Evolutionary conservation across 2,113 vertebrate species (phyloP).

Genomic region (Phylloscopus trochiloides): DNA sequence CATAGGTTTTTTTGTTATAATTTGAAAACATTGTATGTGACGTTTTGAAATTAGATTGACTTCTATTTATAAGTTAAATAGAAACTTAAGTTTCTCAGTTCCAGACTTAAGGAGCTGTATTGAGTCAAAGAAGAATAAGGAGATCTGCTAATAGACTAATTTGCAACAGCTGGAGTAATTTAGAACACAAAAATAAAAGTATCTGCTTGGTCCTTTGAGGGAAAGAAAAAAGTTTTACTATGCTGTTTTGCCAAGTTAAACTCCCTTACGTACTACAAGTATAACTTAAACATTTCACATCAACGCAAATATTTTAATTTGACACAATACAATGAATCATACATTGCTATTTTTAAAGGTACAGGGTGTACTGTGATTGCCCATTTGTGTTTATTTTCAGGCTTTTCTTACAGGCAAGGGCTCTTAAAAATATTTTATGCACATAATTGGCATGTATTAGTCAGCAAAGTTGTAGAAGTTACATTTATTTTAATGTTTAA

Average conservation of each 20-base stretch:
- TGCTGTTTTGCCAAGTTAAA: conserved; percentile 50
- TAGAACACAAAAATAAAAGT: conserved; percentile 42
- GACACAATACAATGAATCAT: not conserved
- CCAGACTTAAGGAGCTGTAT: not conserved
- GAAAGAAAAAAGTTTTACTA: not conserved
- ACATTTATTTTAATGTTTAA: not conserved
- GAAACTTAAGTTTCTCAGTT: not conserved
- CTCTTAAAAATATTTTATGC: not conserved
- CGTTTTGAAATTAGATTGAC: not conserved
- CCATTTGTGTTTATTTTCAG: not conserved
- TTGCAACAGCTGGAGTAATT: conserved; percentile 47
- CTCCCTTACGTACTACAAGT: not conserved
- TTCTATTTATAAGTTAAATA: not conserved
- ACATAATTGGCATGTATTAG: not conserved
- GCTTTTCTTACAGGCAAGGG: not conserved
- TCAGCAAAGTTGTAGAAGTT: not conserved
- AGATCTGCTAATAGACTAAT: not conserved
- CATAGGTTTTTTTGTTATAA: not conserved
- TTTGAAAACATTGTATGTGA: not conserved
- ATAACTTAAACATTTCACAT: conserved; percentile 28
- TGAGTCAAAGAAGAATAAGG: not conserved
- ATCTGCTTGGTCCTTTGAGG: conserved; percentile 5
- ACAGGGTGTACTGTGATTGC: not conserved
- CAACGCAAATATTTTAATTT: conserved; percentile 37
- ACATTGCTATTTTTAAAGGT: not conserved